Evolutionary conservation across 2,113 vertebrate species (phyloP).

Genomic region (Tricholaema leucomelas): DNA sequence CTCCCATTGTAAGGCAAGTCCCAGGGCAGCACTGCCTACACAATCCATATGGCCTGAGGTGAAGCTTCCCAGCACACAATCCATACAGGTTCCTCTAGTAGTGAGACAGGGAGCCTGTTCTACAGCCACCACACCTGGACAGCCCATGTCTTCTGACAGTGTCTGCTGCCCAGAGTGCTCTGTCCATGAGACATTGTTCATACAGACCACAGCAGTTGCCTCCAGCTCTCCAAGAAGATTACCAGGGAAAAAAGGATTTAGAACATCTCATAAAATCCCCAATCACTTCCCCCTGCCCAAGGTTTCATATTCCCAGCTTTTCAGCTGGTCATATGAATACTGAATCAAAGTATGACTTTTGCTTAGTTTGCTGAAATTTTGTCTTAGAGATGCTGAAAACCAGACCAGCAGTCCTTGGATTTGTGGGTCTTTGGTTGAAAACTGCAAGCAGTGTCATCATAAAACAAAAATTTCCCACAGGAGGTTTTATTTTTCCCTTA

Average conservation of each 20-base stretch:
- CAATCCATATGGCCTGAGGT: neutral
- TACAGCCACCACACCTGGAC: neutral
- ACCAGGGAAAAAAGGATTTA: neutral
- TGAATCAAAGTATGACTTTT: neutral
- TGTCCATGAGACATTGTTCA: neutral
- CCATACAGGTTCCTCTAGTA: neutral
- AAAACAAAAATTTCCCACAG: neutral
- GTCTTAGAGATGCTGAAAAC: neutral
- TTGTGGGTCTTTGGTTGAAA: neutral
- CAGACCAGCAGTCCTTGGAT: neutral
- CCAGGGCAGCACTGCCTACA: neutral
- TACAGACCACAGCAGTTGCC: rapidly evolving
- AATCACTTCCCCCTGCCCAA: neutral
- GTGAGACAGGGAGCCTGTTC: neutral
- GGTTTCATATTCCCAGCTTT: neutral
- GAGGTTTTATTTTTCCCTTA: neutral
- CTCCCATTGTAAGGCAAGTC: neutral
- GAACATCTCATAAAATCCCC: neutral
- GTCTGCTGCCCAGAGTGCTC: neutral
- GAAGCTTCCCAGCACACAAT: neutral
- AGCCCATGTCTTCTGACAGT: too few relatives aligned
- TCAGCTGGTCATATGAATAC: neutral
- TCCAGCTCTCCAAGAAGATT: too few relatives aligned
- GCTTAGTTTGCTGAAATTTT: neutral
- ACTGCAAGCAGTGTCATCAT: neutral